Base-by-base conservation (phyloP, 2,888 invertebrate genomes). In the Heliconius ethilla region DNA sequence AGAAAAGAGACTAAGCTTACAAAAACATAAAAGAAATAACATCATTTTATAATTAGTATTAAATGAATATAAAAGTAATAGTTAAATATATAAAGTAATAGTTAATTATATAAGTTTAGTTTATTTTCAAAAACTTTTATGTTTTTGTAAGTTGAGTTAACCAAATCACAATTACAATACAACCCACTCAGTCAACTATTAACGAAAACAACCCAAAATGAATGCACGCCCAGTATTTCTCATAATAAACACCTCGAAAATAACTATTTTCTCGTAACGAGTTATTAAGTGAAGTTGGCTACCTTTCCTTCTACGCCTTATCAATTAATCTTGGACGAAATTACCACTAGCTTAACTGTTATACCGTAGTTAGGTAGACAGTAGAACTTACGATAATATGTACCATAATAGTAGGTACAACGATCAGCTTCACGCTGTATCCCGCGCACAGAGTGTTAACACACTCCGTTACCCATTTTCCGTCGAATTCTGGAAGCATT, bases 321-420 rank as follows among this genome's bases (percentile, higher is more conserved):
- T 87, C 86, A 85, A 89, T 90, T 89, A 89, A 89, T 89, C 89
- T 88, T 84, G 79, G 83, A 82, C 82, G 79, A 82, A 83, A 83
- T 85, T 85, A 85, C 81, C 80, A 83, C 83, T 84, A 85, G 85
- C 83, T 85, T 87, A 85, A 86, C 73, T 74, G 74, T 74, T 77
- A 67, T 65, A 72, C 33, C 62, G 73, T 72, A 69, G 69, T 89
- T 79, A 63, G 73, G 59, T 62, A 65, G 75, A 73, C 72, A 66
- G 76, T 40, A 40, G 11, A 40, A 11, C 11, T 11, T 37, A 40
- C 40, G 40, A 11, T 11, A 3, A 40, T 40, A 40, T 11, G 40
- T 40, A 40, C 40, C 11, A 40, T 40, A 11, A 40, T 11, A 40
- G 40, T 7, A 1, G 33, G 33, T 40, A 40, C 40, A 40, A 11